Evolutionary conservation across 2,113 vertebrate species (phyloP), one percentile per base, ranked within the genome.

Genomic region (Tympanuchus pallidicinctus): DNA sequence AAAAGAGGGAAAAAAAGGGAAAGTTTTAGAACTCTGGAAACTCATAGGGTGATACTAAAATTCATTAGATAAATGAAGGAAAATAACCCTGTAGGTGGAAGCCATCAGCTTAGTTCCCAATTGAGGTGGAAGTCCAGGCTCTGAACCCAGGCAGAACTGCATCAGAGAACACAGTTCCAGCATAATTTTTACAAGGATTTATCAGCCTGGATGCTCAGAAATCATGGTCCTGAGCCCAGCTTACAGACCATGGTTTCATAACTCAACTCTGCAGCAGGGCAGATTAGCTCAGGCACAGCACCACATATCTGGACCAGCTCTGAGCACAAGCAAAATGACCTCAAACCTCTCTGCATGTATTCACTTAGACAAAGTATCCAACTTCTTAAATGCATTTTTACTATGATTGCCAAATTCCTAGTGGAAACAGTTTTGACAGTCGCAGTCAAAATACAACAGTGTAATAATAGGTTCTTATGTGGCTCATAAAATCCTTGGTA

Each of bases 371-470:
- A 67, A 38, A 80, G 25, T 30, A 45, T 87, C 12, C 28, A 32
- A 76, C 47, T 8, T 87, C 67, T 85, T 36, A 91, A 88, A 81
- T 38, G 88, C 20, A 52, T 88, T 94, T 91, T 56, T 90, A 21
- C 76, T 81, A 61, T 65, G 65, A 56, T 90, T 96, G 86, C 86
- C 92, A 94, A 88, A 90, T 88, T 94, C 76, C 69, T 80, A 64
- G 25, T 78, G 82, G 90, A 0, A 4, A 83, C 34, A 65, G 76
- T 86, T 96, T 95, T 95, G 92, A 95, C 92, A 95, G 52, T 36
- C 57, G 40, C 61, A 88, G 65, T 95, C 88, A 96, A 95, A 96
- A 96, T 93, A 82, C 30, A 78, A 84, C 82, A 78, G 52, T 83
- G 73, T 78, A 90, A 88, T 89, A 94, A 71, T 88, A 72, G 67